A percentile compares a stretch with the other conserved stretches of the same genome.
Evolutionary conservation across 2,113 vertebrate genomes (phyloP).

Genomic region (Mustelus asterias): DNA sequence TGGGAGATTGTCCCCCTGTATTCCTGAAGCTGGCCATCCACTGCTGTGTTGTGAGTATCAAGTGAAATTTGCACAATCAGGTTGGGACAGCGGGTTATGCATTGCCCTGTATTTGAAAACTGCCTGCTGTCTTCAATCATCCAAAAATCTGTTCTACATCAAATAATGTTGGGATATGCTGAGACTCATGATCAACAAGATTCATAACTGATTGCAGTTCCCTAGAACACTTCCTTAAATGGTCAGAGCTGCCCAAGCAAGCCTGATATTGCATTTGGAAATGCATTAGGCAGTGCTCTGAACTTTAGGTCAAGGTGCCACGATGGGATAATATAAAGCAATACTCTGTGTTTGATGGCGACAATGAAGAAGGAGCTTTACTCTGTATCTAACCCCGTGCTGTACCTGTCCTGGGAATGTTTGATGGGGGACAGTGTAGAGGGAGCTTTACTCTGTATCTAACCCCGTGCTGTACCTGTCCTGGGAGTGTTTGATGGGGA

Average conservation of each 20-base stretch:
- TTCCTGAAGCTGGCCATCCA: slow-evolving; percentile 80
- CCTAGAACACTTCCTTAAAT: not conserved
- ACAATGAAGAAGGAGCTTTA: too few species aligned
- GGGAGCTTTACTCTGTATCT: too few species aligned
- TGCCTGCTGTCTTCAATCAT: not conserved
- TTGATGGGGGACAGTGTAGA: too few species aligned
- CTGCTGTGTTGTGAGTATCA: slow-evolving; percentile 77
- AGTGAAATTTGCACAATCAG: not conserved
- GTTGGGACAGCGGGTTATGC: not conserved
- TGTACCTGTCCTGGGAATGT: too few species aligned
- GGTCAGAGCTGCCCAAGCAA: not conserved
- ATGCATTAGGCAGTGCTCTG: not conserved
- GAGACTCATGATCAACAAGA: not conserved
- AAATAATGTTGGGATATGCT: not conserved
- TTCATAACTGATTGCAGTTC: not conserved
- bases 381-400: too few species aligned
- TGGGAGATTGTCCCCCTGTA: slow-evolving; percentile 66
- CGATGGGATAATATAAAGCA: not conserved
- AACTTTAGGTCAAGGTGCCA: not conserved
- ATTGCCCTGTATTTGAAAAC: not conserved
- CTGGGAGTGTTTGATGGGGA: too few species aligned
- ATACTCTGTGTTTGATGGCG: not conserved
- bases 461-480: too few species aligned
- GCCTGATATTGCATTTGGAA: not conserved
- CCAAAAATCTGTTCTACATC: not conserved